Percentiles rank a stretch among this genome's conserved stretches.
Evolutionary conservation across 2,113 vertebrate species (phyloP).

Genomic region (Pachyramphus minor): DNA sequence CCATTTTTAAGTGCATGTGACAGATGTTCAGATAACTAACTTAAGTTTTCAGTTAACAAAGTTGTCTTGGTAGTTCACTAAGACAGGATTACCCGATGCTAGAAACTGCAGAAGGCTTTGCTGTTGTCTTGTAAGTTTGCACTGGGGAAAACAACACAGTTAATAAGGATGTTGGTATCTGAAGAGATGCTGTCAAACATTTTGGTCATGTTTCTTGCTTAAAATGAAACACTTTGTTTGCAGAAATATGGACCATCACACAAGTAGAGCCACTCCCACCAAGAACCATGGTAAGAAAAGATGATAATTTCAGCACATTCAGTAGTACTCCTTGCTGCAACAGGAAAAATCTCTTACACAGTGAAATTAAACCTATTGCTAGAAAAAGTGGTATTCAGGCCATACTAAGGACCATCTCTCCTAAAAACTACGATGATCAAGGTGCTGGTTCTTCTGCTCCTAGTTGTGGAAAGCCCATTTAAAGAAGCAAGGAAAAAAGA

Average conservation of each 20-base stretch:
- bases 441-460: not conserved
- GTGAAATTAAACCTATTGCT: not conserved
- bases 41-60: not conserved
- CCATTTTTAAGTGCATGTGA: not conserved
- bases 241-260: not conserved
- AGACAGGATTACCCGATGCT: not conserved
- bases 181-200: not conserved
- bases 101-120: not conserved
- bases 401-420: not conserved
- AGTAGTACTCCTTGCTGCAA: not conserved
- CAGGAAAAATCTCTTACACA: not conserved
- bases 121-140: not conserved
- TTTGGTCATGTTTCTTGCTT: not conserved
- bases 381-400: not conserved
- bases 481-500: not conserved
- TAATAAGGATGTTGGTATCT: not conserved
- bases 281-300: not conserved
- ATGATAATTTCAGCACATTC: not conserved
- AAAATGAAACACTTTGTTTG: not conserved
- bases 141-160: not conserved
- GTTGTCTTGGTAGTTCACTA: not conserved
- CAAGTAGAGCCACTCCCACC: not conserved
- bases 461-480: not conserved
- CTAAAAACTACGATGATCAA: not conserved
- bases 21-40: not conserved